phyloP scores from a whole-genome alignment of 2,797 vertebrate genomes.

The Lacerta viridis region DNA sequence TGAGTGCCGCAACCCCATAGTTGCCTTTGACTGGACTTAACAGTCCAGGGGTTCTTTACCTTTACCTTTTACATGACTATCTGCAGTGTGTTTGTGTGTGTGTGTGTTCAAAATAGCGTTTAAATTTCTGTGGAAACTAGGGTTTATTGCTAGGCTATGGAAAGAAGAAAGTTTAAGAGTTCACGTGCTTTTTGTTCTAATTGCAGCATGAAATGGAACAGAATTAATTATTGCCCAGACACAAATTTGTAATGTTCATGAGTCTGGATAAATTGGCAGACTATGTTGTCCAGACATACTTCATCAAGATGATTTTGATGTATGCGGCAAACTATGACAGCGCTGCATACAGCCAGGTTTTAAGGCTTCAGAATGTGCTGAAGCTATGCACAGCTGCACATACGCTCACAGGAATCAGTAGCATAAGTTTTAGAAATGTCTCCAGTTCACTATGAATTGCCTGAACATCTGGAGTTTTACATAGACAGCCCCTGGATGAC shows the following conservation, averaged over 20 bases:
- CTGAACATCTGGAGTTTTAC: slow-evolving; percentile 45
- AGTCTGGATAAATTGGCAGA: slow-evolving; percentile 28
- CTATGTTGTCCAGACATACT: slow-evolving; percentile 33
- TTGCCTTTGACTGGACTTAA: too few species aligned
- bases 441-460: slow-evolving; percentile 18
- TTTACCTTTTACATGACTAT: background rate
- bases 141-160: background rate
- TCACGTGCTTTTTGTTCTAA: slow-evolving; percentile 20
- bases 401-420: slow-evolving; percentile 23
- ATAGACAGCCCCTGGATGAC: slow-evolving; percentile 8
- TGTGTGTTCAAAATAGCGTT: background rate
- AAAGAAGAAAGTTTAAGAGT: slow-evolving; percentile 10
- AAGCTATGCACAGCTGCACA: slow-evolving; percentile 26
- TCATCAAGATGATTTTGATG: slow-evolving; percentile 28
- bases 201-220: slow-evolving; percentile 28
- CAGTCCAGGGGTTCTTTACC: too few species aligned
- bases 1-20: too few species aligned
- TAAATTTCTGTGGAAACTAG: background rate
- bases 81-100: background rate
- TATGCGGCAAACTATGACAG: slow-evolving; percentile 32
- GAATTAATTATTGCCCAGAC: slow-evolving; percentile 31
- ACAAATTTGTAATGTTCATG: slow-evolving; percentile 23
- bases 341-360: slow-evolving; percentile 8
- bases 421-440: slow-evolving; percentile 26
- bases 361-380: slow-evolving; percentile 13